Conservation (phyloP, 2,797 vertebrate genomes). For the Phoebastria nigripes region DNA sequence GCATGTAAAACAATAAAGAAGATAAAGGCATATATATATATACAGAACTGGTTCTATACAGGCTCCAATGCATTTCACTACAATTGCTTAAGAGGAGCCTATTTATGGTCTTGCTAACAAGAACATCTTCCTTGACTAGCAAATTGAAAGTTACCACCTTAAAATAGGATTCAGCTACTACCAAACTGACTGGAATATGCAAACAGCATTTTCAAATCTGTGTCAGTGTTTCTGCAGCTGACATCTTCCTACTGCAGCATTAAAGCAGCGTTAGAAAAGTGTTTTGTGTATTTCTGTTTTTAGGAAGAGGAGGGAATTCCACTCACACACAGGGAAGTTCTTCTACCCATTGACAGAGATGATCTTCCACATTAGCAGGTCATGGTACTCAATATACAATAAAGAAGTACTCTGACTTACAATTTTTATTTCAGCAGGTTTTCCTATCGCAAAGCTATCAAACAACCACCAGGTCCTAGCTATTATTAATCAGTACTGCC, state of each 20-base stretch:
- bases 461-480: neutral
- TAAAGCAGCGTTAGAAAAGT: neutral
- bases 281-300: neutral
- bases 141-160: neutral
- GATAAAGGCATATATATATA: neutral
- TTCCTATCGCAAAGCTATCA: constrained; percentile 2
- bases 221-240: neutral
- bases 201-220: neutral
- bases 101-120: neutral
- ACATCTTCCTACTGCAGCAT: neutral
- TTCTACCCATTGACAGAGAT: neutral
- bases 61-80: neutral
- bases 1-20: neutral
- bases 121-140: neutral
- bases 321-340: neutral
- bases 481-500: constrained; percentile 28
- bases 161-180: neutral
- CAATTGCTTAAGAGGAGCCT: neutral
- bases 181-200: neutral
- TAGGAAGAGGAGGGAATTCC: neutral
- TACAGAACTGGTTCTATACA: neutral
- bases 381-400: constrained; percentile 15
- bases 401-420: neutral
- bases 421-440: constrained; percentile 5
- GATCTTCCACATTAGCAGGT: constrained; percentile 32